Base-by-base conservation (phyloP, 2,888 invertebrate genomes). In the Geotrupes spiniger region DNA sequence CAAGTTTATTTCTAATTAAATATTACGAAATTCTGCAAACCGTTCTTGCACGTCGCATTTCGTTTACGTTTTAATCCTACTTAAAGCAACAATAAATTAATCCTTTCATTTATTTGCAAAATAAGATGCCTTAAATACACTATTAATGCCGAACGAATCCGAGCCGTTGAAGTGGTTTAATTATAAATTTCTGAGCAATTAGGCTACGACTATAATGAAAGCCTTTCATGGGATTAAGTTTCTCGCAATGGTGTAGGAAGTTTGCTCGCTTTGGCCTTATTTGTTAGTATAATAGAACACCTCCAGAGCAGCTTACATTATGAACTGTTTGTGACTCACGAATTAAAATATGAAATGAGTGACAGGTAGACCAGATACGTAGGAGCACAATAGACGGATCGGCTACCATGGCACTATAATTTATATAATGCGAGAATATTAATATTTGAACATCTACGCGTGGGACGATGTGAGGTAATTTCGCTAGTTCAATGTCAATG, bases 281-380 rank as follows among this genome's bases (percentile, higher is more conserved):
- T 42, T 37, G 43, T 28, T 10, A 33, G 27, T 37, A 48, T 42
- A 48, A 48, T 48, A 28, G 48, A 44, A 46, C 50, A 50, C 50
- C 50, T 47, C 47, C 47, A 42, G 44, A 48, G 36, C 36, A 39
- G 39, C 17, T 39, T 36, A 31, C 26, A 17, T 43, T 49, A 40
- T 45, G 44, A 16, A 40, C 40, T 16, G 40, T 49, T 36, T 50
- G 46, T 51, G 52, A 53, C 28, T 53, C 52, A 53, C 28, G 52
- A 50, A 53, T 53, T 53, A 53, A 53, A 53, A 53, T 53, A 41
- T 50, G 43, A 53, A 53, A 53, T 53, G 52, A 53, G 37, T 53
- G 52, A 53, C 52, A 53, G 52, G 46, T 46, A 49, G 45, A 49
- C 49, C 40, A 49, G 49, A 46, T 49, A 46, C 50, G 52, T 53